Conservation (phyloP, 2,888 invertebrate genomes). For the Seira musarum region DNA sequence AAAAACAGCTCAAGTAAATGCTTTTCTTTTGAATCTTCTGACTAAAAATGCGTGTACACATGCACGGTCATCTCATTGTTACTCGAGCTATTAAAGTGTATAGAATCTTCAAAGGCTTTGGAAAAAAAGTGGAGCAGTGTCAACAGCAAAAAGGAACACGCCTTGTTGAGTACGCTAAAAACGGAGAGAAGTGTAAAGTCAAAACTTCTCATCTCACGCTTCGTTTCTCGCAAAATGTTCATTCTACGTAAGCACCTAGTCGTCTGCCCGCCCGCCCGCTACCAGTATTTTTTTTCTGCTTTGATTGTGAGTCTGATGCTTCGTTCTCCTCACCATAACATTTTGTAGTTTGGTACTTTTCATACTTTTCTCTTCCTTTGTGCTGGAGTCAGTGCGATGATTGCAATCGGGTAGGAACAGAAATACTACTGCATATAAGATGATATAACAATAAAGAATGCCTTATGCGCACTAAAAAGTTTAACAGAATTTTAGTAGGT, state of each 20-base stretch:
- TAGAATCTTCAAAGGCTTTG: not conserved
- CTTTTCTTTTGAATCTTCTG: no score
- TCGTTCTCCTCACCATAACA: conserved; percentile 26
- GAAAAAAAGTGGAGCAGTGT: conserved; percentile 6
- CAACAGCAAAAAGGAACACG: conserved; percentile 25
- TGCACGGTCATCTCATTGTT: conserved; percentile 4
- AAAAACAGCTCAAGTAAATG: no score
- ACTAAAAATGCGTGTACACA: not conserved
- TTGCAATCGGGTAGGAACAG: not conserved
- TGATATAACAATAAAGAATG: not conserved
- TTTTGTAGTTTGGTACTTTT: conserved; percentile 43
- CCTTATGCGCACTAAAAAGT: not conserved
- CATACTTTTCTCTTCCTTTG: not conserved
- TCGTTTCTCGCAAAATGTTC: conserved; percentile 55
- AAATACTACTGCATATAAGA: not conserved
- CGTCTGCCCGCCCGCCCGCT: not conserved
- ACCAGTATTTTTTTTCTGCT: not conserved
- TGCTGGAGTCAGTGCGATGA: conserved; percentile 2
- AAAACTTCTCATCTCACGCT: conserved; percentile 59
- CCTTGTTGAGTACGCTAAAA: conserved; percentile 34
- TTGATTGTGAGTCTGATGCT: conserved; percentile 28
- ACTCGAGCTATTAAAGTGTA: not conserved
- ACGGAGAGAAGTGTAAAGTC: conserved; percentile 47
- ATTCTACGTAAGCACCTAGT: conserved; percentile 41
- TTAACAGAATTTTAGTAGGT: conserved; percentile 18